Evolutionary conservation across 2,113 vertebrate genomes (phyloP).

Genomic region (Cromileptes altivelis): DNA sequence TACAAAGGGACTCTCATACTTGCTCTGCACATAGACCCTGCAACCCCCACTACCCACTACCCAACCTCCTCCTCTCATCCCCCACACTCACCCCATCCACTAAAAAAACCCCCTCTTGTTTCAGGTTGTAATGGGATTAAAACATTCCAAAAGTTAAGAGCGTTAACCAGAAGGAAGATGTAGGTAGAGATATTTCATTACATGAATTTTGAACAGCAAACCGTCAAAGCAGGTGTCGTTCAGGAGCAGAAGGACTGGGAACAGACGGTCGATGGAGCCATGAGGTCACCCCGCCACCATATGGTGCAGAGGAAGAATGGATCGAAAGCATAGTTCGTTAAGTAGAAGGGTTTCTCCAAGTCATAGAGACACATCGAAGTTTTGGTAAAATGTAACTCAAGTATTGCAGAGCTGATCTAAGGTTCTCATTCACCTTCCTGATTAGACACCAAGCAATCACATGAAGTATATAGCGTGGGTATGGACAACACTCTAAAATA

Average conservation of each 20-base stretch:
- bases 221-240: slow-evolving; percentile 1
- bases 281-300: not conserved
- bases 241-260: not conserved
- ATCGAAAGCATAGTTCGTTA: not conserved
- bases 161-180: not conserved
- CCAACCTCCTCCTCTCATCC: slow-evolving; percentile 1
- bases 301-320: not conserved
- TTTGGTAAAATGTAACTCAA: not conserved
- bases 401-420: not conserved
- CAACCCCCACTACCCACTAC: slow-evolving; percentile 17
- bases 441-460: not conserved
- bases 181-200: not conserved
- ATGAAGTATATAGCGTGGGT: not conserved
- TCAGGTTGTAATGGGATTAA: slow-evolving; percentile 59
- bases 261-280: not conserved
- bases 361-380: not conserved
- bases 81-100: slow-evolving; percentile 6
- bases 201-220: not conserved
- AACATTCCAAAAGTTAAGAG: slow-evolving; percentile 34
- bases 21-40: slow-evolving; percentile 45
- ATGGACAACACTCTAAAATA: not conserved
- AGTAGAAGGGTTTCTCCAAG: not conserved
- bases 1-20: slow-evolving; percentile 82
- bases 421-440: not conserved
- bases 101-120: not conserved